Base-by-base conservation (phyloP, 2,888 invertebrate species). In the Calameuta pallipes region DNA sequence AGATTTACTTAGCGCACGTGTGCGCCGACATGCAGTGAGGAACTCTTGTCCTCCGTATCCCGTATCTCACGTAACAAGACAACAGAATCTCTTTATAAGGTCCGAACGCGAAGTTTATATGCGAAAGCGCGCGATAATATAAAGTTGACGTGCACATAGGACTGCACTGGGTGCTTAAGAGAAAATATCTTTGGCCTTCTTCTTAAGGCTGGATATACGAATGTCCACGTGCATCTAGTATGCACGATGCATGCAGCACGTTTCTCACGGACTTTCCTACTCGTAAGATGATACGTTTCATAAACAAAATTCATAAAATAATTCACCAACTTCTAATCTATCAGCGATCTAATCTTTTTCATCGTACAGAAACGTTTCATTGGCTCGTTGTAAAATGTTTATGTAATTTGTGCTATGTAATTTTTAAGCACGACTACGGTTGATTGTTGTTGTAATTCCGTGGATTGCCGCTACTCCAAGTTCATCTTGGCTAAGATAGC, bases 1-100 rank as follows among this genome's bases (percentile, higher is more conserved):
- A 88, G 87, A 88, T 89, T 88, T 88, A 89, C 88, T 85, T 82
- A 82, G 85, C 86, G 83, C 88, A 88, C 88, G 88, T 89, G 87
- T 87, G 84, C 85, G 84, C 85, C 80, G 75, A 56, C 56, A 56
- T 56, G 23, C 56, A 82, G 81, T 83, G 82, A 80, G 81, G 81
- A 78, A 76, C 75, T 33, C 71, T 34, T 13, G 35, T 34, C 33
- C 37, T 30, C 12, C 80, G 80, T 81, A 82, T 83, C 84, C 83
- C 84, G 81, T 82, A 85, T 87, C 84, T 84, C 86, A 85, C 87
- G 87, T 88, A 89, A 89, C 88, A 87, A 89, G 88, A 89, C 88
- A 88, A 89, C 88, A 84, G 85, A 84, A 86, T 56, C 85, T 86
- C 88, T 89, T 89, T 89, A 86, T 87, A 88, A 87, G 88, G 88